phyloP scores from a whole-genome alignment of 2,888 invertebrate species.

The Watsonalla binaria region DNA sequence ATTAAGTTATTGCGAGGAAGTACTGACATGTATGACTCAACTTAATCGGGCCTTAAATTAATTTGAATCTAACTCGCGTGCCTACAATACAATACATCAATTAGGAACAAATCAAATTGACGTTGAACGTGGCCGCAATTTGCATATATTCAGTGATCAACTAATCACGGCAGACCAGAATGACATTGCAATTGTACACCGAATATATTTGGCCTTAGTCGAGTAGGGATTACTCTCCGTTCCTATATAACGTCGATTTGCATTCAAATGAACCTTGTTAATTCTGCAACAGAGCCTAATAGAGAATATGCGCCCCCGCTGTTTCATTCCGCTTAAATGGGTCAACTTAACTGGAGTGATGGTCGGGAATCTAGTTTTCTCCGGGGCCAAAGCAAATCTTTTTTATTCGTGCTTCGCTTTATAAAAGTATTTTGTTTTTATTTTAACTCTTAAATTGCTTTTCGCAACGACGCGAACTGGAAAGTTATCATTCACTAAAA shows the following conservation, averaged over 20 bases:
- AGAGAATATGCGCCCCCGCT: slow-evolving; percentile 18
- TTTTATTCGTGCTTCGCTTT: slow-evolving; percentile 10
- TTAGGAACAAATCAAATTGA: neutral
- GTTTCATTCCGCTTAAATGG: slow-evolving; percentile 23
- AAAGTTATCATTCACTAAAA: too few relatives aligned
- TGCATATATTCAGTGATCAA: slow-evolving; percentile 3
- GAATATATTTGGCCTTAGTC: slow-evolving; percentile 28
- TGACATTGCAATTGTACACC: slow-evolving; percentile 24
- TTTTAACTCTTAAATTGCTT: neutral
- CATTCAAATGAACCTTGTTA: slow-evolving; percentile 35
- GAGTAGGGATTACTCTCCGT: slow-evolving; percentile 27
- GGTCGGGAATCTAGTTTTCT: slow-evolving; percentile 14
- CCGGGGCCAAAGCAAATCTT: slow-evolving; percentile 9
- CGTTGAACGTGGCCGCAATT: neutral
- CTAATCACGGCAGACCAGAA: slow-evolving; percentile 20
- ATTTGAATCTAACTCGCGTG: neutral
- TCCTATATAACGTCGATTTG: slow-evolving; percentile 34
- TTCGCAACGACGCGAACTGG: neutral
- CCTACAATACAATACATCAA: neutral
- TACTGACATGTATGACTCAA: too few relatives aligned
- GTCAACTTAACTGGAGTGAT: slow-evolving; percentile 13
- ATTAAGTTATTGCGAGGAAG: too few relatives aligned
- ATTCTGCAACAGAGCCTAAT: slow-evolving; percentile 24
- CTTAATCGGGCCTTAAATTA: too few relatives aligned
- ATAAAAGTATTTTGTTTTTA: slow-evolving; percentile 11